Conservation (phyloP, 2,113 vertebrate genomes). For the Pachypanchax playfairii region DNA sequence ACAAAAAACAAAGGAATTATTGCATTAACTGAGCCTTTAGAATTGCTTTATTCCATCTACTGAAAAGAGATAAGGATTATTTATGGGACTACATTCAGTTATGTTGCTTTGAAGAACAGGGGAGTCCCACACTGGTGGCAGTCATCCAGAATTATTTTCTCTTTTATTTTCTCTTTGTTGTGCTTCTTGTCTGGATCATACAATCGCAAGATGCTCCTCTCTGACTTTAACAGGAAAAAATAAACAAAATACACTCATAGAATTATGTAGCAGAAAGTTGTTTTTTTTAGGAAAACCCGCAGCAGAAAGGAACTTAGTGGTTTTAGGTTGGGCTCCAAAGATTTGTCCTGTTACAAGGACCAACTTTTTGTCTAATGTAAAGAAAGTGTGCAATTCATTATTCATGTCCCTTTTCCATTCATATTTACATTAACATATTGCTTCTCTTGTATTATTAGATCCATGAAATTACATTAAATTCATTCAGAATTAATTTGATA, state of each 20-base stretch:
- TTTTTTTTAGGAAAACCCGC: background rate
- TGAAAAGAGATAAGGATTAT: constrained; percentile 21
- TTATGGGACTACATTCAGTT: background rate
- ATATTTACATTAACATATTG: background rate
- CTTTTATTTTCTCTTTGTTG: constrained; percentile 43
- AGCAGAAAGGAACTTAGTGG: too few relatives aligned
- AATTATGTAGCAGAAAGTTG: background rate
- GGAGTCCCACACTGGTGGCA: constrained; percentile 48
- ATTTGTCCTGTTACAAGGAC: background rate
- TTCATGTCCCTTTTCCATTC: background rate
- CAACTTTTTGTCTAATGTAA: too few relatives aligned
- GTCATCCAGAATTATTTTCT: constrained; percentile 8
- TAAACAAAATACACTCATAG: constrained; percentile 3
- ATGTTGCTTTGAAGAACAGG: constrained; percentile 40
- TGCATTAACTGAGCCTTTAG: too few relatives aligned
- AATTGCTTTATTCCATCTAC: background rate
- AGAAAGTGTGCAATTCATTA: background rate
- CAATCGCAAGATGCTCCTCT: constrained; percentile 13
- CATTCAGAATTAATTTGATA: too few relatives aligned
- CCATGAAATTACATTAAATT: constrained; percentile 5
- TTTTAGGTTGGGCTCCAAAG: too few relatives aligned
- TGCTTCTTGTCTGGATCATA: constrained; percentile 23
- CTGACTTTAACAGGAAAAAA: constrained; percentile 9
- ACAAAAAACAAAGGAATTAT: background rate
- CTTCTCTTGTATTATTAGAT: constrained; percentile 2